These are phyloP conservation scores for Xerus inauris DNA, from an alignment of 2,113 vertebrate genomes.

Conservation along the genomic window DNA sequence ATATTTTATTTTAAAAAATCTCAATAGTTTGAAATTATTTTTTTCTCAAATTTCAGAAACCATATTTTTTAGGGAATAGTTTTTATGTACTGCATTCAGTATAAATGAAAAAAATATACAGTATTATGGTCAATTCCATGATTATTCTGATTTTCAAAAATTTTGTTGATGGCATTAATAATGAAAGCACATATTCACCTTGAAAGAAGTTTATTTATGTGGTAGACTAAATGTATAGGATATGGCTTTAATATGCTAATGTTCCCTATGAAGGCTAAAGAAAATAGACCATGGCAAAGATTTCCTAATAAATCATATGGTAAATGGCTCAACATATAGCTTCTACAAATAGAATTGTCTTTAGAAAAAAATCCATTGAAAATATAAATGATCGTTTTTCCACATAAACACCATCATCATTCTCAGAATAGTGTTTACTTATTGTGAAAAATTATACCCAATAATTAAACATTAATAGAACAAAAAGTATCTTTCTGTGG, in stretches of 20 bases:
- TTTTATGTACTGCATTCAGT: not conserved
- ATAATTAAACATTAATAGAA: conserved; percentile 55
- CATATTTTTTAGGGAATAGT: not conserved
- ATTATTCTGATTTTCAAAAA: not conserved
- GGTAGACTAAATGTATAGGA: not conserved
- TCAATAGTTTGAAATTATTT: not conserved
- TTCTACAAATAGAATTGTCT: conserved; percentile 22
- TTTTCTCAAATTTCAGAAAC: not conserved
- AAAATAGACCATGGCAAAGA: not conserved
- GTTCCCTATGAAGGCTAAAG: not conserved
- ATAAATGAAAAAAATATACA: not conserved
- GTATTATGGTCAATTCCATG: not conserved
- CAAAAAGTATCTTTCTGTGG: conserved; percentile 13
- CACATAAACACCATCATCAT: not conserved
- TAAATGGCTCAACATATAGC: not conserved
- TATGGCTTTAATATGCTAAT: not conserved
- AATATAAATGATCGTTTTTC: conserved; percentile 20
- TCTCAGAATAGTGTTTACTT: conserved; percentile 34
- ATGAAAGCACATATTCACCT: not conserved
- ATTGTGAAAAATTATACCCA: not conserved
- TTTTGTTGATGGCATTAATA: not conserved
- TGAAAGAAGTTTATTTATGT: not conserved
- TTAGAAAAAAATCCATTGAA: not conserved
- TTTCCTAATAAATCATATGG: not conserved
- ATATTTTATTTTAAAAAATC: not conserved